Percentiles rank a stretch among this genome's conserved stretches.
Evolutionary conservation across 2,888 invertebrate species (phyloP).

Genomic region (Galerucella nymphaeae): DNA sequence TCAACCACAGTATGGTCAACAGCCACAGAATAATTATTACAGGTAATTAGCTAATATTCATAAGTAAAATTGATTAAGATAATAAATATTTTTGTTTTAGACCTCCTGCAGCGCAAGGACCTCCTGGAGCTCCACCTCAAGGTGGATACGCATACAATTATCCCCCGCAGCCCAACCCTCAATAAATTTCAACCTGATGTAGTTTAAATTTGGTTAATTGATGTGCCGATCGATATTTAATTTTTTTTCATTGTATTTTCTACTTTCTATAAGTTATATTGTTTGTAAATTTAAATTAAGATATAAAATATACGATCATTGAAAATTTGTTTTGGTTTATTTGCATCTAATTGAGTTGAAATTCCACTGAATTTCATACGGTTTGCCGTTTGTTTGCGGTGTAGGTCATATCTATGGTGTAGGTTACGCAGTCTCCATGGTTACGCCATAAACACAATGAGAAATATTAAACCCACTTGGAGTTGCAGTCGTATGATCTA

Average conservation of each 20-base stretch:
- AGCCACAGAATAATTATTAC: conserved; percentile 74
- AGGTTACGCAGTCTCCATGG: no score
- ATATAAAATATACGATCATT: not conserved
- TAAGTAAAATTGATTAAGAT: not conserved
- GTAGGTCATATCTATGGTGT: no score
- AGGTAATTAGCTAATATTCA: conserved; percentile 54
- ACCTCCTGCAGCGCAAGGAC: conserved; percentile 76
- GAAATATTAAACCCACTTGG: no score
- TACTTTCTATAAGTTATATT: not conserved
- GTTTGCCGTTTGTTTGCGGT: no score
- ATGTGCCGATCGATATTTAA: not conserved
- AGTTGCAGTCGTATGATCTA: no score
- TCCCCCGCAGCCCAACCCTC: conserved; percentile 78
- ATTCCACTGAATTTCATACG: not conserved
- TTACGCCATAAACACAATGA: no score
- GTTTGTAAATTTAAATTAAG: conserved; percentile 1
- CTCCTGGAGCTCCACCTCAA: conserved; percentile 73
- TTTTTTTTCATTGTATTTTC: not conserved
- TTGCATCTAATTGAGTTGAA: not conserved
- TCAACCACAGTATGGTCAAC: conserved; percentile 70
- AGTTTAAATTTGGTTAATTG: conserved; percentile 9
- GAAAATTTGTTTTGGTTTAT: not conserved
- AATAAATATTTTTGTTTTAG: conserved; percentile 68
- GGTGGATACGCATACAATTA: conserved; percentile 82
- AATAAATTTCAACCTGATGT: conserved; percentile 57